Percentiles rank a stretch among this genome's conserved stretches.
Evolutionary conservation across 2,797 vertebrate species (phyloP).

Genomic region (Catharus ustulatus): DNA sequence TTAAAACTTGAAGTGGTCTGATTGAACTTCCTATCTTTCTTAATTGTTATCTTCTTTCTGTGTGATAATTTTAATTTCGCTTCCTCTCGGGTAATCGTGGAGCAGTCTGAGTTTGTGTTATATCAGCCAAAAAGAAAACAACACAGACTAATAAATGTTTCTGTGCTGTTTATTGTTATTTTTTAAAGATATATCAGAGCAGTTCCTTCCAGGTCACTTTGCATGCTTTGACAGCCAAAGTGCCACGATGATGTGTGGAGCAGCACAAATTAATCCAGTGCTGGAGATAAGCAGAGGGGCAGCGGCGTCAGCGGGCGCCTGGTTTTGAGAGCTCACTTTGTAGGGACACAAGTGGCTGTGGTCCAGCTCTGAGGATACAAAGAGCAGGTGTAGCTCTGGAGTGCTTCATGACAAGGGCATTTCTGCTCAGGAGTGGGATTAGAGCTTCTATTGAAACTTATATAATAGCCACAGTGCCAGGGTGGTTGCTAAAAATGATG

Average conservation of each 20-base stretch:
- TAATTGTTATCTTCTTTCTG: background rate
- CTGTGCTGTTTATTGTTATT: background rate
- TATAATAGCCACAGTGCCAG: background rate
- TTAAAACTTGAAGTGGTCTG: background rate
- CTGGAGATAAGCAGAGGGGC: constrained; percentile 2
- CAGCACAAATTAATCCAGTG: background rate
- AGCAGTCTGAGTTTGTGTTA: background rate
- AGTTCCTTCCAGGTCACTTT: background rate
- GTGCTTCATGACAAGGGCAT: constrained; percentile 14
- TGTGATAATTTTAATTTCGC: background rate
- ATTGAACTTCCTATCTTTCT: background rate
- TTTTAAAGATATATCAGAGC: background rate
- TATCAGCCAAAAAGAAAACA: background rate
- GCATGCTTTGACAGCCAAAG: background rate
- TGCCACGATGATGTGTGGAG: background rate
- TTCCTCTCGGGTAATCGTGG: background rate
- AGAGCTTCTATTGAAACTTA: constrained; percentile 20
- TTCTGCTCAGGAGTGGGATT: constrained; percentile 21
- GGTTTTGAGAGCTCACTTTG: background rate
- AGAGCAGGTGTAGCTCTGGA: constrained; percentile 16
- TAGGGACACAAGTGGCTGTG: background rate
- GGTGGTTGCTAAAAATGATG: constrained; percentile 59
- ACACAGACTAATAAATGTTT: background rate
- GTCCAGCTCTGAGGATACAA: background rate
- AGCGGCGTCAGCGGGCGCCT: background rate